These are phyloP conservation scores for Knipowitschia caucasica DNA, from an alignment of 2,797 vertebrate species.

Conservation along the genomic window DNA sequence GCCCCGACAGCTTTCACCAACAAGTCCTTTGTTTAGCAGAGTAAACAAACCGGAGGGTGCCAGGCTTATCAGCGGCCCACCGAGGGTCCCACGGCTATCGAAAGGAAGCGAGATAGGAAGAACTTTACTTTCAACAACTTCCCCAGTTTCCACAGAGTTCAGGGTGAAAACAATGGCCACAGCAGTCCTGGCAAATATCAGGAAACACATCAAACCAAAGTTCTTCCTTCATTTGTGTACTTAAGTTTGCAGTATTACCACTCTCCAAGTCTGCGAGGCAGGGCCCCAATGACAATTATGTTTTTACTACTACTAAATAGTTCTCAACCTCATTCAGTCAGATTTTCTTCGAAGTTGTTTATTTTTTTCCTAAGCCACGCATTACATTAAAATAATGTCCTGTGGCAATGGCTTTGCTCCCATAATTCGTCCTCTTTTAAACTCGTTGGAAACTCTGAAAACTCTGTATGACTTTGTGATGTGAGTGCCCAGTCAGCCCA, in stretches of 20 bases:
- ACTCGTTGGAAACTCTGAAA: conserved; percentile 2
- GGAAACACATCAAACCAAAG: not conserved
- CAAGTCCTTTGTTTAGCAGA: conserved; percentile 41
- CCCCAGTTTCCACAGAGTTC: conserved; percentile 76
- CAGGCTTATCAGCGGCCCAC: conserved; percentile 52
- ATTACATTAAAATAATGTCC: not conserved
- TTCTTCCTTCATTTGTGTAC: conserved; percentile 2
- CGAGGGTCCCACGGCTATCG: conserved; percentile 53
- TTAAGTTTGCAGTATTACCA: not conserved
- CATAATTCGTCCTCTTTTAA: conserved; percentile 3
- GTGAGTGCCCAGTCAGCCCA: not conserved
- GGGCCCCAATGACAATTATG: not conserved
- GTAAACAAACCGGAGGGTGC: conserved; percentile 19
- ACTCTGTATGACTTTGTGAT: conserved; percentile 1
- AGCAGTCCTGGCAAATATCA: conserved; percentile 32
- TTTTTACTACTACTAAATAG: not conserved
- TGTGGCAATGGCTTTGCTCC: not conserved
- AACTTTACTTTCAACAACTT: conserved; percentile 83
- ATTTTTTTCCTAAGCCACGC: too few species aligned
- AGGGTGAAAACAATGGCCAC: conserved; percentile 48
- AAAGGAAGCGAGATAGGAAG: conserved; percentile 81
- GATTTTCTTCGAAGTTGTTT: too few species aligned
- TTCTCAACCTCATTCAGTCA: too few species aligned
- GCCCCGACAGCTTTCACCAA: conserved; percentile 34
- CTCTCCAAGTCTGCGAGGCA: not conserved